Base-by-base conservation (phyloP, 2,113 vertebrate species). In the pig (Sus scrofa) region DNA sequence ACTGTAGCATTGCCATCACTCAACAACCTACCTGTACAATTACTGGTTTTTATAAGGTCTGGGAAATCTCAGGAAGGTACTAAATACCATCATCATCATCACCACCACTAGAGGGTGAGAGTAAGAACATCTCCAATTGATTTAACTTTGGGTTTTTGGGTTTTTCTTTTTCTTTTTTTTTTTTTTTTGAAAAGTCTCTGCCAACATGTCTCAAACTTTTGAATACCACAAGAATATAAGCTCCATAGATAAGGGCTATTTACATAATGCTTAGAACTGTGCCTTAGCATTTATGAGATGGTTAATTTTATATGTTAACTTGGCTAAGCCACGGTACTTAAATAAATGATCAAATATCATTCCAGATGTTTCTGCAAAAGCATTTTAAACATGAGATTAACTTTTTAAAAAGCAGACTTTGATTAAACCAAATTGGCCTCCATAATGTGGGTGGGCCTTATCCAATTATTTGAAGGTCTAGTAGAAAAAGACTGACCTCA, bases 11-110 rank as follows among this genome's bases (percentile, higher is more conserved):
- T 90, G 1, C n/a, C 16, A 63, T 50, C 12, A 63, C 56, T 92
- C 82, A 96, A 9, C 86, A 70, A 79, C 54, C 67, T 82, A 77
- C 65, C 22, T 52, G 77, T 86, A 50, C 39, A 94, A 37, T 71
- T 26, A 81, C 63, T 83, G 71, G 56, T 60, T 81, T 81, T 68
- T 16, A 2, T 58, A 81, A n/a, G 18, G 1, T 34, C 30, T 77
- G 37, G 13, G 52, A 62, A 39, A 91, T 85, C 92, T 27, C 32
- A 77, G 65, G 56, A 70, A 86, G 39, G 19, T 62, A 3, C 14
- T 54, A 86, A 82, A 26, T 82, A 44, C 13, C 39, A 26, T 24
- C 24, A 70, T 52, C n/a, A 74, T 73, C 37, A 70, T 18, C 39
- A 79, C 50, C 74, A 58, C 37, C 54, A 67, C 44, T 18, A 70